Evolutionary conservation across 1,140 invertebrate genomes (phyloP), one percentile per base, ranked within the genome.

Genomic region (Cecropterus lyciades): DNA sequence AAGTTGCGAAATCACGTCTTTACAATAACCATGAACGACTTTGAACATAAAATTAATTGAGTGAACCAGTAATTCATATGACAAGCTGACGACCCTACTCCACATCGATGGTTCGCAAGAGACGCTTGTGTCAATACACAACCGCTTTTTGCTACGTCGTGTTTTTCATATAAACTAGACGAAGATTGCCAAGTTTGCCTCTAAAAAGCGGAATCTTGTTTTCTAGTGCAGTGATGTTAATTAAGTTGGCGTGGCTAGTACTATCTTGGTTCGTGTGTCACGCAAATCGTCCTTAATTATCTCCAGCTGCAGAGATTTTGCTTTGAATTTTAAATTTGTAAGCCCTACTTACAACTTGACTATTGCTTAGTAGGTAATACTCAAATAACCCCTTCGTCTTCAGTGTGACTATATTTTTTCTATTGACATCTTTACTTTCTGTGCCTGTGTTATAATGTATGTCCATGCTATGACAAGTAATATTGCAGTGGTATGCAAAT

Each of bases 231-330:
- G n/a, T 62, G 59, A 62, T 62, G 46, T 48, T 62, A 62, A 62
- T 62, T 62, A 62, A 51, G 45, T 51, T 62, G 59, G 46, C 45
- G 30, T 51, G 59, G 46, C 13, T 37, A 3, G 15, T 51, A 40
- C 33, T 62, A 62, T 62, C 27, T 62, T 15, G 45, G 15, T 62
- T 62, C 59, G 45, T 62, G 46, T 62, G 30, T 62, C 59, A 62
- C 45, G 46, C 59, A 62, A 62, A 49, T 46, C 46, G 45, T 62
- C 59, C 59, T 40, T 45, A 62, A 51, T 62, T 62, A 62, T 37
- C 13, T 7, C 43, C 56, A 17, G 14, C 10, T 45, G 30, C 24
- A 11, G 43, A 37, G 30, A 62, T 49, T 62, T 16, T 62, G 59
- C 40, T 48, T 49, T 51, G 59, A 62, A 62, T 51, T 20, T 62